A percentile compares a stretch with the other conserved stretches of the same genome.
phyloP scores from a whole-genome alignment of 1,140 invertebrate genomes.

The Caenorhabditis remanei region DNA sequence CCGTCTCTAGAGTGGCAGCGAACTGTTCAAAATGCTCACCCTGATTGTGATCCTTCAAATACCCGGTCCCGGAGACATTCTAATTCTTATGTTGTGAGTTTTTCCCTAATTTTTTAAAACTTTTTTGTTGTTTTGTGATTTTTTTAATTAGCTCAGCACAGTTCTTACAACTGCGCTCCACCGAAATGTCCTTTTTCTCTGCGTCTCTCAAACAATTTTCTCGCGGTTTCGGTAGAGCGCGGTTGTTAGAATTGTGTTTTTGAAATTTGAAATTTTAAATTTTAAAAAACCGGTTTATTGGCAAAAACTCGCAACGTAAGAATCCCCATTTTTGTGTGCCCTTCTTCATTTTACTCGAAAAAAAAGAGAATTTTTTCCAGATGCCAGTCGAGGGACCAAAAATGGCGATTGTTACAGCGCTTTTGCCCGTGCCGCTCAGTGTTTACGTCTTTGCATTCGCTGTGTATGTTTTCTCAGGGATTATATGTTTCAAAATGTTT shows the following conservation, averaged over 20 bases:
- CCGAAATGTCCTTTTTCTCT: too few relatives aligned
- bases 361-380: conserved; percentile 58
- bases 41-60: conserved; percentile 63
- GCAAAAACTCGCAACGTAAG: conserved; percentile 32
- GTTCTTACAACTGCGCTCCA: too few relatives aligned
- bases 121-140: neutral
- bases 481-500: neutral
- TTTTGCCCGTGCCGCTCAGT: conserved; percentile 69
- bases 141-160: neutral
- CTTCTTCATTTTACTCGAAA: neutral
- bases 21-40: conserved; percentile 63
- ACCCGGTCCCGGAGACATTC: conserved; percentile 64
- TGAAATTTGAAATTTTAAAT: neutral
- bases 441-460: conserved; percentile 68
- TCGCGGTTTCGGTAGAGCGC: too few relatives aligned
- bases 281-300: conserved; percentile 12
- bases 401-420: conserved; percentile 64
- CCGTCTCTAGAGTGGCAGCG: conserved; percentile 52
- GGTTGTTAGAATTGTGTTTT: neutral
- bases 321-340: conserved; percentile 7
- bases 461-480: conserved; percentile 64
- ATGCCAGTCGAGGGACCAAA: conserved; percentile 69
- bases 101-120: conserved; percentile 43
- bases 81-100: conserved; percentile 64
- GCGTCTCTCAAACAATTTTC: too few relatives aligned